Evolutionary conservation across 2,113 vertebrate species (phyloP).

Genomic region (Eulacestoma nigropectus): DNA sequence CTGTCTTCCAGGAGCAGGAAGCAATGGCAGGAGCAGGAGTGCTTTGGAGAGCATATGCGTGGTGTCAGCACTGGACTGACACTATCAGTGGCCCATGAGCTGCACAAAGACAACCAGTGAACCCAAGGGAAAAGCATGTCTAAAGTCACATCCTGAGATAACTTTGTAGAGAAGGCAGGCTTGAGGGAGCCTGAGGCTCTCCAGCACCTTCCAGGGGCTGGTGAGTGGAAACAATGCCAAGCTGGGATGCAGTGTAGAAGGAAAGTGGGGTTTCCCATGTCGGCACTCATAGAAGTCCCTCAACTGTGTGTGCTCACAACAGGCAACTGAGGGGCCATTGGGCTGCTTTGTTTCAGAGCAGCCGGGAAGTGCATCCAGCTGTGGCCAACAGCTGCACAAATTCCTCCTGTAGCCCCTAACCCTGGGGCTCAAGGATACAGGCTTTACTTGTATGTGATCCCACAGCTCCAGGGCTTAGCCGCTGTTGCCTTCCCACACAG

Average conservation of each 20-base stretch:
- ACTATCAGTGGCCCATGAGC: not conserved
- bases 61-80: not conserved
- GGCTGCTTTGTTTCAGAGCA: not conserved
- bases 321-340: not conserved
- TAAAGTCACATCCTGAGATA: not conserved
- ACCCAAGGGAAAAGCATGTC: not conserved
- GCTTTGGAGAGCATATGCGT: not conserved
- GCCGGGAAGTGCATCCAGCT: slow-evolving; percentile 44
- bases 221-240: not conserved
- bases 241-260: not conserved
- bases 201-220: not conserved
- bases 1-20: not conserved
- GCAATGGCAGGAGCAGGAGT: not conserved
- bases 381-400: slow-evolving; percentile 53
- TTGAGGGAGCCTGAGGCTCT: not conserved
- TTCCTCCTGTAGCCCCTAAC: slow-evolving; percentile 9
- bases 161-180: not conserved
- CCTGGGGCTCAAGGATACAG: slow-evolving; percentile 14
- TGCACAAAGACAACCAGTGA: not conserved
- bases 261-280: slow-evolving; percentile 27
- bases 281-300: not conserved
- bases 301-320: not conserved
- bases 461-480: not conserved
- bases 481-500: slow-evolving; percentile 33
- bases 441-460: not conserved